Evolutionary conservation across 2,888 invertebrate species (phyloP), one percentile per base, ranked within the genome.

Genomic region (Macrosoma leucophasiata): DNA sequence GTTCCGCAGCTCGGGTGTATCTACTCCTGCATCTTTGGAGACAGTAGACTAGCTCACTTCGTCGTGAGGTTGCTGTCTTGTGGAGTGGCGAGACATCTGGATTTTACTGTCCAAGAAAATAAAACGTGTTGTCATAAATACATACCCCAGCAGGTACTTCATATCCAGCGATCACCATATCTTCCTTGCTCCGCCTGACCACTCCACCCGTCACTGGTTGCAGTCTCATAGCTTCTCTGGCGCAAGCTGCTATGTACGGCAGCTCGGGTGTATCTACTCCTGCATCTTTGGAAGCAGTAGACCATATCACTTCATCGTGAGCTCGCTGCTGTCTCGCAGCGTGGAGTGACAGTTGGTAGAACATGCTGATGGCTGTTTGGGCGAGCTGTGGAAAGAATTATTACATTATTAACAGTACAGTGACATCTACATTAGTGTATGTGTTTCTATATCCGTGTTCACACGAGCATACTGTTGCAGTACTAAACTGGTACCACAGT

Each of bases 191-290:
- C 20, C 82, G 47, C 23, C 82, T 50, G 0, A 81, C 76, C 1
- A 79, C 79, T 2, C 81, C 82, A 0, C 82, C 82, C 0, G 82
- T 82, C 0, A 65, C 73, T 0, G 84, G 82, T n/a, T 73, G 73
- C 2, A 82, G 59, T n/a, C 82, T 52, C 62, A 75, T 52, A 0
- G 74, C 70, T 13, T 84, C 82, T 3, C 54, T 52, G 0, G 65
- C 70, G 12, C 76, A 76, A 1, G 78, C 74, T 0, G 60, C 55
- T 0, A 76, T 56, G 36, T 78, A 81, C 0, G 69, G 66, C 37
- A 75, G 48, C 1, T 63, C 63, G 0, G 59, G 52, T 1, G 45
- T 41, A 0, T 55, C 64, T 0, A 64, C 58, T 0, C 74, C 78
- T 0, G 70, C 75, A 2, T 59, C 64, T 2, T 48, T 50, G 8